phyloP scores from a whole-genome alignment of 2,888 invertebrate species.

The Brassicogethes aeneus region DNA sequence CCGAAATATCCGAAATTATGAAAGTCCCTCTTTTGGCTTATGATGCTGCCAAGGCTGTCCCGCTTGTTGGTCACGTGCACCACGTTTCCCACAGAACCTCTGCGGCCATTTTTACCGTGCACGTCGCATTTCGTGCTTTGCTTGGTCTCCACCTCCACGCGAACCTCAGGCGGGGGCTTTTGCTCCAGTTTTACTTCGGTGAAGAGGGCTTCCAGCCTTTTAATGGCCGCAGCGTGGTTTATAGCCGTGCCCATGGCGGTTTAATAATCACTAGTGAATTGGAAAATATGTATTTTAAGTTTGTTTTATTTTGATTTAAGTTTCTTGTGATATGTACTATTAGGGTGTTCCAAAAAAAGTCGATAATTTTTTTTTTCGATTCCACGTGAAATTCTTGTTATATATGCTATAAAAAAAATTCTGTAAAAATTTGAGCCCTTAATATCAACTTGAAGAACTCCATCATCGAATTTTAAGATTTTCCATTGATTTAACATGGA shows the following conservation, averaged over 20 bases:
- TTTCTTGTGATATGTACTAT: too few relatives aligned
- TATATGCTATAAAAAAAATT: too few relatives aligned
- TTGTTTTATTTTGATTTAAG: too few relatives aligned
- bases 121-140: slow-evolving; percentile 62
- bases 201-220: slow-evolving; percentile 65
- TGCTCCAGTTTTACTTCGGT: slow-evolving; percentile 53
- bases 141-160: slow-evolving; percentile 45
- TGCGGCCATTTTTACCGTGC: slow-evolving; percentile 49
- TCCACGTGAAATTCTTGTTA: too few relatives aligned
- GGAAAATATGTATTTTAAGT: too few relatives aligned
- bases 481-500: too few relatives aligned
- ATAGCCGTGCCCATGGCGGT: slow-evolving; percentile 40
- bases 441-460: too few relatives aligned
- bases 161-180: slow-evolving; percentile 25
- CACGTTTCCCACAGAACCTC: slow-evolving; percentile 51
- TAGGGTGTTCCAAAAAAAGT: too few relatives aligned
- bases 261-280: too few relatives aligned
- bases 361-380: too few relatives aligned
- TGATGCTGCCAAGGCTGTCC: slow-evolving; percentile 46
- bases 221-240: slow-evolving; percentile 58
- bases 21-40: slow-evolving; percentile 27
- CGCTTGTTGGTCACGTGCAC: slow-evolving; percentile 43
- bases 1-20: slow-evolving; percentile 27
- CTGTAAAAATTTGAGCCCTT: too few relatives aligned
- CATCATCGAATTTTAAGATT: too few relatives aligned